A percentile compares a stretch with the other conserved stretches of the same genome.
phyloP scores from a whole-genome alignment of 2,113 vertebrate species.

The Ascaphus truei region DNA sequence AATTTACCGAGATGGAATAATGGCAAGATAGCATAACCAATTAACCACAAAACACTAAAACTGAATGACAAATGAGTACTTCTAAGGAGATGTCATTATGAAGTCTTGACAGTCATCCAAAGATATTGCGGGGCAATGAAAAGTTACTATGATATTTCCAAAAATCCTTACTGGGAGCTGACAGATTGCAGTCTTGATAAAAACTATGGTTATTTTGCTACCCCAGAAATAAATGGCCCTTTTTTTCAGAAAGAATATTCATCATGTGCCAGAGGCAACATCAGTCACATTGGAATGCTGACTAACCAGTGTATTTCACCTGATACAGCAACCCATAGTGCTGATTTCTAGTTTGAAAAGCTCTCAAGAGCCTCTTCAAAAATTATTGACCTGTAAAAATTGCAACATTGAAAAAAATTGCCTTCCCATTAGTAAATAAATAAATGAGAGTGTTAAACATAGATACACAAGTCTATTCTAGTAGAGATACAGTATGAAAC shows the following conservation, averaged over 20 bases:
- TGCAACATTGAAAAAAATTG: too few relatives aligned
- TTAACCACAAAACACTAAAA: neutral
- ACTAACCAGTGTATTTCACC: constrained; percentile 22
- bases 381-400: constrained; percentile 34
- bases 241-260: neutral
- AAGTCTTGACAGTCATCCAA: neutral
- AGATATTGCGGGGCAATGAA: too few relatives aligned
- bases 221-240: neutral
- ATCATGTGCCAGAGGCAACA: constrained; percentile 2
- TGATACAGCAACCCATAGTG: constrained; percentile 19
- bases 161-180: too few relatives aligned
- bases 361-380: constrained; percentile 11
- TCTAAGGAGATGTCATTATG: neutral
- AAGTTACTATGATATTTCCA: neutral
- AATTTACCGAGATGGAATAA: neutral
- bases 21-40: neutral
- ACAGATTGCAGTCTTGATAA: neutral
- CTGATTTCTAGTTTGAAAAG: constrained; percentile 14
- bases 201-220: constrained; percentile 1
- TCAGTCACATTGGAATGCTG: constrained; percentile 10
- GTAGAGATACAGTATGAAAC: too few relatives aligned
- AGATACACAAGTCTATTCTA: too few relatives aligned
- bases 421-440: constrained; percentile 7
- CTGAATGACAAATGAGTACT: neutral
- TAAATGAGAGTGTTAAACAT: neutral